Evolutionary conservation across 2,113 vertebrate genomes (phyloP), one percentile per base, ranked within the genome.

Genomic region (Microtus ochrogaster): DNA sequence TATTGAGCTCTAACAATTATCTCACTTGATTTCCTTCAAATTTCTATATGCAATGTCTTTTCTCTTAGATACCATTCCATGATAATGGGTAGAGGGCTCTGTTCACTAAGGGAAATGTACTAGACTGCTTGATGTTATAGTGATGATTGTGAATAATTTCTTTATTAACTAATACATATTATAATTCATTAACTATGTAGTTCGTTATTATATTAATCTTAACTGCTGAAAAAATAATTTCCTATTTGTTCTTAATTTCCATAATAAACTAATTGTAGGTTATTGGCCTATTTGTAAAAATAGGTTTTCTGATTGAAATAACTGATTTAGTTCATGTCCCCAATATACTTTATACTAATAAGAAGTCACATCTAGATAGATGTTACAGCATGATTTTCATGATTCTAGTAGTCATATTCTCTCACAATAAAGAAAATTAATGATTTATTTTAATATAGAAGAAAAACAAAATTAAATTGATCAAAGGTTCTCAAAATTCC

Each of bases 331-430:
- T 28, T 88, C 44, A 58, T 79, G 16, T 21, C 4, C 12, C 76
- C 16, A 87, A 2, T 73, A 49, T 65, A 90, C 90, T 96, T 92
- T 55, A 90, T 83, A 78, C 33, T 39, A 26, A 89, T 26, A 66
- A 96, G 5, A 41, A 82, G 7, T 3, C 5, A 77, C 6, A 36
- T 82, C 10, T 92, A 7, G 0, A 65, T n/a, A 91, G 24, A 49
- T 21, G 1, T 63, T 86, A 84, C 16, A 65, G 2, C 33, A 26
- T 65, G 21, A 92, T 61, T 4, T 11, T 7, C 44, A 74, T 39
- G 79, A 91, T 79, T 83, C 13, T 4, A 44, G 4, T 33, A 47
- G 19, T 5, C 5, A 63, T 24, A 66, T 52, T 36, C n/a, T 8
- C 13, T 81, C 44, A 2, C 17, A 33, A 58, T 21, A 73, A 11